A percentile compares a stretch with the other conserved stretches of the same genome.
Conservation (phyloP, 2,113 vertebrate species). For the Ictalurus furcatus region DNA sequence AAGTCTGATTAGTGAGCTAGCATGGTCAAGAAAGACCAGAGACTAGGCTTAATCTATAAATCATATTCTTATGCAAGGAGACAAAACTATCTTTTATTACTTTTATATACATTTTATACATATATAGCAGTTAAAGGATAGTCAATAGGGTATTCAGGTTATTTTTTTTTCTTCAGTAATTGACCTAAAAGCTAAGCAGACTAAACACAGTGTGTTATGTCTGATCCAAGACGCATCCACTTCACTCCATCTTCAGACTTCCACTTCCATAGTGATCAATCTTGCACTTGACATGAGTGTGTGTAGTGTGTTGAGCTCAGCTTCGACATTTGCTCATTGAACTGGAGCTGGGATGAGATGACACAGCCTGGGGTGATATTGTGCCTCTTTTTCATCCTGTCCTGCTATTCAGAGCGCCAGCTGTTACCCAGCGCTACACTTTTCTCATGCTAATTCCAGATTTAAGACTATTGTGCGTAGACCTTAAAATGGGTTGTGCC, state of each 20-base stretch:
- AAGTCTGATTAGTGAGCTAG: not conserved
- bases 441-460: slow-evolving; percentile 67
- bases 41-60: not conserved
- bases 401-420: slow-evolving; percentile 50
- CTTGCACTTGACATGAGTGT: slow-evolving; percentile 10
- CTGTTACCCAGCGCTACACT: slow-evolving; percentile 46
- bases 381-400: slow-evolving; percentile 29
- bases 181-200: not conserved
- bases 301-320: slow-evolving; percentile 25
- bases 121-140: not conserved
- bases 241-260: not conserved
- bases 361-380: slow-evolving; percentile 6
- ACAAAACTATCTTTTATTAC: not conserved
- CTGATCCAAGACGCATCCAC: not conserved
- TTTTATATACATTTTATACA: not conserved
- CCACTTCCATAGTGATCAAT: not conserved
- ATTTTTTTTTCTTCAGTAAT: not conserved
- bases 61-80: not conserved
- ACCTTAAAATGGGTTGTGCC: slow-evolving; percentile 10
- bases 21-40: not conserved
- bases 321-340: slow-evolving; percentile 3
- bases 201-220: not conserved
- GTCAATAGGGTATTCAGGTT: not conserved
- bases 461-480: slow-evolving; percentile 55
- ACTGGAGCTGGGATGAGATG: slow-evolving; percentile 31